Conservation (phyloP, 1,140 invertebrate species). For the Drosophila yakuba region DNA sequence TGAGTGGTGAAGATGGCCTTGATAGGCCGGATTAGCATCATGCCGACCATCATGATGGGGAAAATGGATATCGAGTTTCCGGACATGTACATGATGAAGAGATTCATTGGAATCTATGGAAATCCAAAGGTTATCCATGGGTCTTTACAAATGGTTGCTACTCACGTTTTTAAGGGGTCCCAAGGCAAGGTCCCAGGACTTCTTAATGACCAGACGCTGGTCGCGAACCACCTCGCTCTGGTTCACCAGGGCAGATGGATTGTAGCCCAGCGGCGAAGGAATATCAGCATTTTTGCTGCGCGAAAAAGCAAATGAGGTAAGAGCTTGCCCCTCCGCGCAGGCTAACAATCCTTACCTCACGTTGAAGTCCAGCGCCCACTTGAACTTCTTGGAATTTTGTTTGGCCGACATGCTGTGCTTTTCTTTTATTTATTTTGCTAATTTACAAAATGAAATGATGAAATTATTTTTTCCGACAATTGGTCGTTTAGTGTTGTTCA, state of each 20-base stretch:
- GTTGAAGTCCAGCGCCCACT: slow-evolving; percentile 81
- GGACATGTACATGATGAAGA: slow-evolving; percentile 99
- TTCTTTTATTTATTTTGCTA: slow-evolving; percentile 39
- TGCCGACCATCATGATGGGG: slow-evolving; percentile 99
- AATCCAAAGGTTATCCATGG: slow-evolving; percentile 5
- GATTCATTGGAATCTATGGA: slow-evolving; percentile 95
- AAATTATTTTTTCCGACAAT: slow-evolving; percentile 24
- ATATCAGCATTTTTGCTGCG: slow-evolving; percentile 85
- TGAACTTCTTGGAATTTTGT: slow-evolving; percentile 72
- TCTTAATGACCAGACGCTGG: slow-evolving; percentile 94
- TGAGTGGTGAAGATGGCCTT: slow-evolving; percentile 97
- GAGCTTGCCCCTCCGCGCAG: background rate
- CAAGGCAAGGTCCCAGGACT: slow-evolving; percentile 98
- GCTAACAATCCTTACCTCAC: slow-evolving; percentile 39
- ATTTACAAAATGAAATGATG: slow-evolving; percentile 38
- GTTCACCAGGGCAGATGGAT: slow-evolving; percentile 88
- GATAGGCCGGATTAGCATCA: slow-evolving; percentile 98
- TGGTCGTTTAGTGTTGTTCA: slow-evolving; percentile 21
- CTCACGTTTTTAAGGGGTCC: slow-evolving; percentile 89
- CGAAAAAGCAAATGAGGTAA: slow-evolving; percentile 11
- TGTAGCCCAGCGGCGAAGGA: slow-evolving; percentile 93
- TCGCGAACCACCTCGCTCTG: slow-evolving; percentile 91
- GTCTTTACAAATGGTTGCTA: background rate
- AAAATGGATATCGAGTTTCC: slow-evolving; percentile 99
- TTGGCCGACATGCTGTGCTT: slow-evolving; percentile 74